These are phyloP conservation scores for Drosophila repletoides DNA, from an alignment of 1,140 invertebrate species.

Conservation along the genomic window DNA sequence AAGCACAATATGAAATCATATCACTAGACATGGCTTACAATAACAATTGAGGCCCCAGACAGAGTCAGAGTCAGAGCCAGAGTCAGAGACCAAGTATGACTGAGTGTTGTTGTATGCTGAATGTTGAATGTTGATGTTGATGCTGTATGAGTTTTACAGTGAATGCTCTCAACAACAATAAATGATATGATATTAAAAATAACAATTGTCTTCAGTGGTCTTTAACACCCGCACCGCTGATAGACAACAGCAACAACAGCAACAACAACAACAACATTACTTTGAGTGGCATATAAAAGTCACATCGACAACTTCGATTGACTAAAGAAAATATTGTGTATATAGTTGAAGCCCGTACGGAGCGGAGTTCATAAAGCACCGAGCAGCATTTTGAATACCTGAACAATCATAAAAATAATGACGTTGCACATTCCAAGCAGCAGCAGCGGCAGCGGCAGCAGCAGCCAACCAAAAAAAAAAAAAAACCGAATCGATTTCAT, in stretches of 20 bases:
- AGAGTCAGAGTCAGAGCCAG: neutral
- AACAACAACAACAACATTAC: slow-evolving; percentile 17
- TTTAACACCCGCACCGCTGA: slow-evolving; percentile 80
- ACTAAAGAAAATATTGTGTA: slow-evolving; percentile 79
- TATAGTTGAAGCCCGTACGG: slow-evolving; percentile 31
- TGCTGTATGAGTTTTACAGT: slow-evolving; percentile 64
- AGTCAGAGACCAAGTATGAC: slow-evolving; percentile 63
- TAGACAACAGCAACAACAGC: slow-evolving; percentile 67
- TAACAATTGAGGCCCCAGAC: slow-evolving; percentile 49
- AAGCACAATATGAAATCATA: slow-evolving; percentile 78
- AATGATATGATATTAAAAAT: slow-evolving; percentile 81
- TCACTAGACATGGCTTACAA: slow-evolving; percentile 79
- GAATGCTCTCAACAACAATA: slow-evolving; percentile 61
- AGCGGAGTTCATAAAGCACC: slow-evolving; percentile 46
- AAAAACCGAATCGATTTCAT: neutral
- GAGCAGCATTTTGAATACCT: slow-evolving; percentile 72
- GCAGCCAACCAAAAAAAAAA: neutral
- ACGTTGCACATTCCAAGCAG: slow-evolving; percentile 73
- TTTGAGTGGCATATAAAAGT: slow-evolving; percentile 79
- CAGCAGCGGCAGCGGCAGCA: slow-evolving; percentile 16
- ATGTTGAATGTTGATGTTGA: slow-evolving; percentile 32
- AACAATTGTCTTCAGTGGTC: slow-evolving; percentile 80
- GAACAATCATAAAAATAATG: slow-evolving; percentile 80
- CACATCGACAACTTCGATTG: slow-evolving; percentile 80
- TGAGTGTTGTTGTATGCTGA: slow-evolving; percentile 50